Percentiles rank a stretch among this genome's conserved stretches.
Conservation (phyloP, 2,797 vertebrate species). For the Sitta carolinensis region DNA sequence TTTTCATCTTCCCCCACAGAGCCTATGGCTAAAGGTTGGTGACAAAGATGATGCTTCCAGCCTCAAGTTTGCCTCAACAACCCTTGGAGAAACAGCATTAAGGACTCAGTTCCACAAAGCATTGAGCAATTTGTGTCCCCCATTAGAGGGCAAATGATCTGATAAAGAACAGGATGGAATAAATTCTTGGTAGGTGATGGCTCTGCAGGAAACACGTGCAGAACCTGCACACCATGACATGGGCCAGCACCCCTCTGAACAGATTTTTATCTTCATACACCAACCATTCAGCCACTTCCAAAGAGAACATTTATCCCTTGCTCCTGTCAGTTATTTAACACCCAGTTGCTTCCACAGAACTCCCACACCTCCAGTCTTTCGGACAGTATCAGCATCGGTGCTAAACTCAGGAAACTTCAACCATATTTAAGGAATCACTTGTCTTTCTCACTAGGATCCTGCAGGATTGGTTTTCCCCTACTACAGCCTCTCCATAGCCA, state of each 20-base stretch:
- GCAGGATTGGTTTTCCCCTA: conserved; percentile 45
- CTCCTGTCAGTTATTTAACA: not conserved
- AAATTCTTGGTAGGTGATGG: not conserved
- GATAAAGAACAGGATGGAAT: not conserved
- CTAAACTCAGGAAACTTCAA: conserved; percentile 19
- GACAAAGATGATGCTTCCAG: not conserved
- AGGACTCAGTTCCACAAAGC: not conserved
- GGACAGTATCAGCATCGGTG: not conserved
- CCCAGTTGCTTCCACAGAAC: not conserved
- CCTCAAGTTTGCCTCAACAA: not conserved
- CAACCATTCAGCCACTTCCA: not conserved
- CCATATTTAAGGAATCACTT: conserved; percentile 61
- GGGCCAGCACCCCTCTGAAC: not conserved
- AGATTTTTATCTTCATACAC: not conserved
- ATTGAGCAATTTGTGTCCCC: not conserved
- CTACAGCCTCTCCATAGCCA: conserved; percentile 58
- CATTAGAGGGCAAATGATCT: not conserved
- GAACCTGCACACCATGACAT: not conserved
- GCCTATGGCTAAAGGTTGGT: accelerated
- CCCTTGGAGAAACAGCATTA: not conserved
- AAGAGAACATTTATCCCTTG: not conserved
- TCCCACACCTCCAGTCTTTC: not conserved
- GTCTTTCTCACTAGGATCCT: conserved; percentile 63
- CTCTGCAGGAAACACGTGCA: not conserved
- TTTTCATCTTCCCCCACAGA: not conserved